Base-by-base conservation (phyloP, 2,888 invertebrate species). In the Andrena praecox region DNA sequence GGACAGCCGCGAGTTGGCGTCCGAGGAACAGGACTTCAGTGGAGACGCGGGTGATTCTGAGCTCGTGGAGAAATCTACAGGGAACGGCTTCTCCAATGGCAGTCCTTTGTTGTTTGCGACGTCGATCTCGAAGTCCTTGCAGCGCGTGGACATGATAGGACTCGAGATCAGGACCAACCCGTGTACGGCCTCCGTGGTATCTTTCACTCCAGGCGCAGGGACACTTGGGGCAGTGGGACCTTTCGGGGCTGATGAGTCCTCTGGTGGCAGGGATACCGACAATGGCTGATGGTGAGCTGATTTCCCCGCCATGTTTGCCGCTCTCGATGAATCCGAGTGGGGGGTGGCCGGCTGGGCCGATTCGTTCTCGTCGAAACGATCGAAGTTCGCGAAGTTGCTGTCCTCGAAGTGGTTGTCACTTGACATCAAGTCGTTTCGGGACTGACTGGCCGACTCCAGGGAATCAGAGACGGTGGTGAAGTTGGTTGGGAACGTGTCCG, bases 181-280 rank as follows among this genome's bases (percentile, higher is more conserved):
- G 52, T 92, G 91, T 1, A 88, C 74, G 1, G 89, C 71, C 59
- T 93, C 93, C 3, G 84, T 73, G 1, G 90, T 87, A 5, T 89
- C 89, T 27, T 85, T 85, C 0, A 52, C 74, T 6, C n/a, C 59
- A 7, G 82, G 27, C 0, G 33, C n/a, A 10, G 80, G n/a, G 2
- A 31, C 62, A 6, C 64, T 48, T 82, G 92, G 33, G 78, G 50
- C 7, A 8, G n/a, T n/a, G 0, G 72, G 6, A 1, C 56, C 8
- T 92, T 90, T 89, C 4, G 87, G 69, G 60, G 94, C 93, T 67
- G 94, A 93, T 94, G 95, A 93, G 60, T 94, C 94, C 88, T 97
- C 97, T n/a, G 96, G 96, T 24, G 96, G 96, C 89, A 96, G 92
- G 77, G 95, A 95, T 64, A 96, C 96, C 89, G 96, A 96, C 76